A percentile compares a stretch with the other conserved stretches of the same genome.
Conservation (phyloP, 1,140 invertebrate species). For the Caenorhabditis latens region DNA sequence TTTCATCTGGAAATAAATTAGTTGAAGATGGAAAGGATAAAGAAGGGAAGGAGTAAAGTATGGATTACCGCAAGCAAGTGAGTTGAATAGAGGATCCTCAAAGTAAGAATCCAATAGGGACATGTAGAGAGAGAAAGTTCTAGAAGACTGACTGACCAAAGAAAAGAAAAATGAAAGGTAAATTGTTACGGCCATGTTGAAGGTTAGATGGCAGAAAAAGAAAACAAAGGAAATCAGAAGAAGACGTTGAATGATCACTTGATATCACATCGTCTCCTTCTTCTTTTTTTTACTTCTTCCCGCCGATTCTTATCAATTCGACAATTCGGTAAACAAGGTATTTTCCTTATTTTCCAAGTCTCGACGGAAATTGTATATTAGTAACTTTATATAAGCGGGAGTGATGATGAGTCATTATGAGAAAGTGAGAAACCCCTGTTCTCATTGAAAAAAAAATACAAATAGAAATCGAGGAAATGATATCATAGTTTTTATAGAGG, state of each 20-base stretch:
- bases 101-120: neutral
- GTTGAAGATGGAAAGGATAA: neutral
- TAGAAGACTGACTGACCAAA: neutral
- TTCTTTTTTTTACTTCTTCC: no score
- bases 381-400: no score
- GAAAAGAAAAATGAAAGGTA: neutral
- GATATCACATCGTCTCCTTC: neutral
- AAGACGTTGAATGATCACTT: neutral
- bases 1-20: constrained; percentile 18
- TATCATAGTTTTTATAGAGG: neutral
- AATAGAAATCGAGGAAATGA: neutral
- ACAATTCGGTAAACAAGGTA: constrained; percentile 36
- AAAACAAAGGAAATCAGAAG: neutral
- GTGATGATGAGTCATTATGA: no score
- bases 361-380: no score
- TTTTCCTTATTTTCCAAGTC: no score
- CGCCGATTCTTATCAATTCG: neutral
- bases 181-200: neutral
- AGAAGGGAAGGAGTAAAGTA: no score
- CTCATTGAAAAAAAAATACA: neutral
- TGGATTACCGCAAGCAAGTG: no score
- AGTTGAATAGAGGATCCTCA: no score
- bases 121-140: neutral
- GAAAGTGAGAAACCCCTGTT: neutral
- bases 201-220: neutral